Percentiles rank a stretch among this genome's conserved stretches.
Evolutionary conservation across 2,113 vertebrate genomes (phyloP).

Genomic region (Hippocampus zosterae): DNA sequence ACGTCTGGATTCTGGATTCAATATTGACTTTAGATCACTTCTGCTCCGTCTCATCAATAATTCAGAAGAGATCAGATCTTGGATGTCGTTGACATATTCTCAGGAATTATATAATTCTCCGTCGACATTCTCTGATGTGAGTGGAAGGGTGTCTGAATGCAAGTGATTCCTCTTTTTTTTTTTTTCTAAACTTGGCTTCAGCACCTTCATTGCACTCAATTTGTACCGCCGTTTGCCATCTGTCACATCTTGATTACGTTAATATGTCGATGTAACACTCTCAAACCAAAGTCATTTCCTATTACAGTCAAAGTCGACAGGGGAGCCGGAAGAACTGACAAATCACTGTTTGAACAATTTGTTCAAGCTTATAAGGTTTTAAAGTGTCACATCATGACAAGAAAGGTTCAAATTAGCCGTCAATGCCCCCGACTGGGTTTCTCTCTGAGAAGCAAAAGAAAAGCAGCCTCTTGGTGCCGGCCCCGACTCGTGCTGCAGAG

Average conservation of each 20-base stretch:
- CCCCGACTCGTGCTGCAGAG: slow-evolving; percentile 36
- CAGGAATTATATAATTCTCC: slow-evolving; percentile 25
- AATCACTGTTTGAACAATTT: slow-evolving; percentile 11
- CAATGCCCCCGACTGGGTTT: neutral
- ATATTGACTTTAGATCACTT: slow-evolving; percentile 69
- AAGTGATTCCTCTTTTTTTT: neutral
- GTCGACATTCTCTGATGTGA: slow-evolving; percentile 26
- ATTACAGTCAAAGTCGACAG: slow-evolving; percentile 29
- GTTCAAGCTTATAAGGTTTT: neutral
- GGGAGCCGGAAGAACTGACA: slow-evolving; percentile 10
- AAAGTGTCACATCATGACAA: slow-evolving; percentile 1
- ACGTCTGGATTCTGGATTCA: slow-evolving; percentile 63
- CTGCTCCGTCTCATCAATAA: slow-evolving; percentile 64
- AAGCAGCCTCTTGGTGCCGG: slow-evolving; percentile 34
- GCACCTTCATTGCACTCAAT: slow-evolving; percentile 10
- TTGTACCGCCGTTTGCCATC: slow-evolving; percentile 3
- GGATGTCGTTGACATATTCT: slow-evolving; percentile 39
- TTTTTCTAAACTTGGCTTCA: neutral
- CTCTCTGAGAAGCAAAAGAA: neutral
- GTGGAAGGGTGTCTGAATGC: neutral
- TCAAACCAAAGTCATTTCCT: slow-evolving; percentile 12
- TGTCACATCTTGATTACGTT: slow-evolving; percentile 27
- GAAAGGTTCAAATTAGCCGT: neutral
- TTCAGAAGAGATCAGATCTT: slow-evolving; percentile 65
- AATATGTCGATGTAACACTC: slow-evolving; percentile 21